Evolutionary conservation across 37 sponge, comb jelly and placozoan species (phyloP).

Genomic region (Spongia lamella): DNA sequence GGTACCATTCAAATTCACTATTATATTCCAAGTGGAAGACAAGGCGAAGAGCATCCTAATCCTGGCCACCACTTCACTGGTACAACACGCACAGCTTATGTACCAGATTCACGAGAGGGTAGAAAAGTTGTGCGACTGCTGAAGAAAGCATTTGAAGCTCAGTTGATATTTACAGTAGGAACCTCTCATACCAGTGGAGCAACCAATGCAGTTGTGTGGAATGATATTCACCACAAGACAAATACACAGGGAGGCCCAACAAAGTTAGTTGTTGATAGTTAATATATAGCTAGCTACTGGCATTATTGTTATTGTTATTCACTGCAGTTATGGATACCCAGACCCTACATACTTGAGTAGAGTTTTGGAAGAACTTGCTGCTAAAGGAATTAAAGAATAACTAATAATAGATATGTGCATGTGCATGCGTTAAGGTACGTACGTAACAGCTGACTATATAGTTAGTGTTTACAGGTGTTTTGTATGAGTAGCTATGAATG

Average conservation of each 20-base stretch:
- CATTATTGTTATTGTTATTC: too few species aligned
- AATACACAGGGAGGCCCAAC: constrained; percentile 35
- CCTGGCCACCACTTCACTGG: constrained; percentile 66
- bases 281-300: too few species aligned
- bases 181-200: constrained; percentile 56
- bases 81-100: constrained; percentile 56
- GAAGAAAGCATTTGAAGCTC: constrained; percentile 51
- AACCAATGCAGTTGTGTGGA: constrained; percentile 57
- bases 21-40: constrained; percentile 56
- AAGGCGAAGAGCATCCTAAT: constrained; percentile 62
- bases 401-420: too few species aligned
- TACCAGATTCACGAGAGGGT: constrained; percentile 68
- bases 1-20: constrained; percentile 64
- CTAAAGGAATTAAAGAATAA: too few species aligned
- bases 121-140: constrained; percentile 54
- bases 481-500: too few species aligned
- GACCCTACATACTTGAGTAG: constrained; percentile 59
- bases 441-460: too few species aligned
- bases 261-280: too few species aligned
- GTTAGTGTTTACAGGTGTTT: too few species aligned
- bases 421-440: too few species aligned
- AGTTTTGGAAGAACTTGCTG: constrained; percentile 64
- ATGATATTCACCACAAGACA: constrained; percentile 85
- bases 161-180: constrained; percentile 68
- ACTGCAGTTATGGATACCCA: constrained; percentile 70